Base-by-base conservation (phyloP, 2,888 invertebrate genomes). In the Entomobrya proxima region DNA sequence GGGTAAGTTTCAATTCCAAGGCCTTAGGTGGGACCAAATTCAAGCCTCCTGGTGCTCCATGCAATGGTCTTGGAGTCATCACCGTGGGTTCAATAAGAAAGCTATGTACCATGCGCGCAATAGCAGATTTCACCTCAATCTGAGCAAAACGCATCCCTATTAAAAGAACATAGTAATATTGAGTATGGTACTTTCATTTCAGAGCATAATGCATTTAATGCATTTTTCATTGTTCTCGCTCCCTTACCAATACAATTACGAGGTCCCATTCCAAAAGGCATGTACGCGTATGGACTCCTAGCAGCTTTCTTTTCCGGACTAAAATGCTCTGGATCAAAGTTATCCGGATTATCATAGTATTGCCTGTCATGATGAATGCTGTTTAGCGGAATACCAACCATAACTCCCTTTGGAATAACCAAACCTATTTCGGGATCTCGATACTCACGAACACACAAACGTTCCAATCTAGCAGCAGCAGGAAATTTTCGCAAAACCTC, bases 391-490 rank as follows among this genome's bases (percentile, higher is more conserved):
- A 88, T 69, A 2, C 2, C 76, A 11, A 88, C 80, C 0, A 80
- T 1, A 1, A 55, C 30, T 13, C 61, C 85, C 4, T 85, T 81
- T 2, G 84, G 85, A 9, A 88, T 15, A 0, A 7, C 1, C 0
- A 74, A 18, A 5, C 86, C 81, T 3, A 67, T 80, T 0, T 81
- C 77, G 0, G 79, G 50, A 18, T 88, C 91, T 2, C 6, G 1
- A 18, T 64, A 64, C 35, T 64, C 64, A 7, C 18, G 32, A 32
- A 15, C 55, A 55, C 52, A 52, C 3, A 55, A 1, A 18, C 92
- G 89, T 67, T 92, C 92, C 0, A 90, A 27, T 6, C 90, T 52
- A 77, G 6, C 24, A 0, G 30, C 30, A 1, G 50, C 37, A 18
- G 78, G 58, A 18, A 61, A 74, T 9, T 37, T 61, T 11, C 85